phyloP scores from a whole-genome alignment of 2,888 invertebrate species.

The Antitype chi region DNA sequence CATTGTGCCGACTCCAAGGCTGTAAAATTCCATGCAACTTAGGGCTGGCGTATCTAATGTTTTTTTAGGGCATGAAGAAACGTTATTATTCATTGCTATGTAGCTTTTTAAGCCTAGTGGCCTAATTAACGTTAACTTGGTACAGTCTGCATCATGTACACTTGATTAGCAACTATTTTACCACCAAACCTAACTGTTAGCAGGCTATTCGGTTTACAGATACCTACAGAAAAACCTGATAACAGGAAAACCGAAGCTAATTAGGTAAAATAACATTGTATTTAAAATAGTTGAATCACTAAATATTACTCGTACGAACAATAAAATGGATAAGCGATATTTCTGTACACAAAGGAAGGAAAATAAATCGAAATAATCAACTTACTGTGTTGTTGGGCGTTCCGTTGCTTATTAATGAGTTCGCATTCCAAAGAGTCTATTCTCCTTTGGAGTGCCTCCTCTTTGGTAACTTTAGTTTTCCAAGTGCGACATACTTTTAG shows the following conservation, averaged over 20 bases:
- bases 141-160: neutral
- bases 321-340: slow-evolving; percentile 3
- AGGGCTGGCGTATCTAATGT: neutral
- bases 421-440: slow-evolving; percentile 87
- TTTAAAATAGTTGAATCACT: slow-evolving; percentile 12
- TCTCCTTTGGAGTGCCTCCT: slow-evolving; percentile 84
- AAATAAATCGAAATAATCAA: slow-evolving; percentile 26
- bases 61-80: neutral
- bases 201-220: neutral
- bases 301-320: slow-evolving; percentile 19
- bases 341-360: slow-evolving; percentile 35
- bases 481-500: slow-evolving; percentile 89
- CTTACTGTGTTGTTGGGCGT: slow-evolving; percentile 88
- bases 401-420: slow-evolving; percentile 85
- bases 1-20: neutral
- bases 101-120: too few relatives aligned
- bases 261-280: slow-evolving; percentile 1
- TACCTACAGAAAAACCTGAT: neutral
- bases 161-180: neutral
- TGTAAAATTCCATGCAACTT: neutral
- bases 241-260: slow-evolving; percentile 26
- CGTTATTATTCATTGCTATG: neutral
- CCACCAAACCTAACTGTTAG: neutral
- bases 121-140: neutral
- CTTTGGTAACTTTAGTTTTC: slow-evolving; percentile 83